Conservation (phyloP, 2,888 invertebrate species). For the Malacosoma neustria region DNA sequence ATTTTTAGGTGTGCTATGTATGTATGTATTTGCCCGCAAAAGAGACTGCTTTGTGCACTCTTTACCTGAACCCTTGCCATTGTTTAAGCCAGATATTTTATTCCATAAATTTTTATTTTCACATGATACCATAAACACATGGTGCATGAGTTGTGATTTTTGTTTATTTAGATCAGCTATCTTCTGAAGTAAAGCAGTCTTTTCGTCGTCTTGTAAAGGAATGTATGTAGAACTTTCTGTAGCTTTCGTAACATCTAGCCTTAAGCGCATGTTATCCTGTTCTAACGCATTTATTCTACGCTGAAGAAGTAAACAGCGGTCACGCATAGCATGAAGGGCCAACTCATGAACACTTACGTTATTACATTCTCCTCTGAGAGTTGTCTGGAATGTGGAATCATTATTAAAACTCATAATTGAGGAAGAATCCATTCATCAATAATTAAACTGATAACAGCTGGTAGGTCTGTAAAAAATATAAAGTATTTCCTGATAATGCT, state of each 20-base stretch:
- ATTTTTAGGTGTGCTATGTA: conserved; percentile 78
- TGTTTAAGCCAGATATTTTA: conserved; percentile 75
- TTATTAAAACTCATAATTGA: conserved; percentile 67
- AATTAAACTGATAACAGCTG: no score
- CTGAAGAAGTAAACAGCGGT: conserved; percentile 85
- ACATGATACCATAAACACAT: conserved; percentile 85
- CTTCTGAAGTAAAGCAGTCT: conserved; percentile 72
- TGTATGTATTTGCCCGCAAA: conserved; percentile 76
- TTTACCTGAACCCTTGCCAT: conserved; percentile 35
- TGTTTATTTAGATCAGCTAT: conserved; percentile 82
- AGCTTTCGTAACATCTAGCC: conserved; percentile 44
- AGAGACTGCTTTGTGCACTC: conserved; percentile 42
- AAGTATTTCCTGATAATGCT: no score
- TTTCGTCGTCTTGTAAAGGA: conserved; percentile 58
- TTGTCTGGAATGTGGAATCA: conserved; percentile 59
- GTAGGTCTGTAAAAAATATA: no score
- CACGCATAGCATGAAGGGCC: conserved; percentile 87
- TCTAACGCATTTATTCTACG: conserved; percentile 80
- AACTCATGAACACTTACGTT: conserved; percentile 80
- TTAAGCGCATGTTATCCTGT: conserved; percentile 82
- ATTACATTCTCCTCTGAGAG: conserved; percentile 50
- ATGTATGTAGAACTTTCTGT: conserved; percentile 37
- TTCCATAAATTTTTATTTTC: conserved; percentile 89
- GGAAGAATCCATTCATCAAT: conserved; percentile 62
- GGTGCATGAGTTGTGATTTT: conserved; percentile 84